Base-by-base conservation (phyloP, 2,797 vertebrate species). In the Eupleurogrammus muticus region DNA sequence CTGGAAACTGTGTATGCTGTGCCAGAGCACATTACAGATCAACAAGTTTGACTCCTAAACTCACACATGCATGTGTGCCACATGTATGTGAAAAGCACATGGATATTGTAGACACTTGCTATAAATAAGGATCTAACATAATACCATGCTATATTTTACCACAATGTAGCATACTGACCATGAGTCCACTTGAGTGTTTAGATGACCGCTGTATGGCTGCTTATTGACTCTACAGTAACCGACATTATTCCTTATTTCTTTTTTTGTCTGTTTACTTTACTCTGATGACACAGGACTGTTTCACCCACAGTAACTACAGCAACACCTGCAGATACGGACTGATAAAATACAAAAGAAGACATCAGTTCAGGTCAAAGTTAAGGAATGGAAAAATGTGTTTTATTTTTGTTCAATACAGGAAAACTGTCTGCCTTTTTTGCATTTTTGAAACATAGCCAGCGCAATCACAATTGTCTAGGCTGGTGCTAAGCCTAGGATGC, bases 41-140 rank as follows among this genome's bases (percentile, higher is more conserved):
- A 44, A 5, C 1, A 13, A 14, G 35, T 11, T 12, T 71, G 28
- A 70, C 17, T 17, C 19, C 59, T 9, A 69, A 71, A 42, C 47
- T 71, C 20, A 64, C 21, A 65, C 32, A 50, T 44, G 42, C 21
- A 28, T 52, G 17, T 36, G 38, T 49, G 62, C 40, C 40, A 44
- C 40, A 44, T 44, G 40, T 44, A 44, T 59, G 54, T 57, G 19
- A 78, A 62, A 69, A 67, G 4, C 60, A 70, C 21, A 75, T 42
- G 44, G 5, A 52, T 2, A 55, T 51, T 36, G 28, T n/a, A 35
- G 28, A 32, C 24, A 48, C 52, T 21, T 52, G 19, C 64, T 16
- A 48, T 70, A 60, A 63, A 66, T 47, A 36, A 48, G 13, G 20
- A 34, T 32, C 5, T 2, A 32, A 19, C 19, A 36, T 55, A 60